Conservation (phyloP, 2,888 invertebrate species). For the Nebria salina region DNA sequence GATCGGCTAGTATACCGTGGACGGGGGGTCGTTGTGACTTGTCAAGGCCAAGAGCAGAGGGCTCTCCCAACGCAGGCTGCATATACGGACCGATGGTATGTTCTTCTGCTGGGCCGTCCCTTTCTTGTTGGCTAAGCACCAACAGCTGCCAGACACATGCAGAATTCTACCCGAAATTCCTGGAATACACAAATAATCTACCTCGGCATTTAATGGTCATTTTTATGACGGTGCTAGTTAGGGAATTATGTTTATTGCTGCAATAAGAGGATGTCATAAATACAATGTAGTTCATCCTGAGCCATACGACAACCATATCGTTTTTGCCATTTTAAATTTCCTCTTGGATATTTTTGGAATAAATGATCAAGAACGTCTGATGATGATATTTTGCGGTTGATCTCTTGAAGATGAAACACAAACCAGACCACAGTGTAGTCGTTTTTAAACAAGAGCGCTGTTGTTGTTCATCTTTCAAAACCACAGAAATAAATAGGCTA, state of each 20-base stretch:
- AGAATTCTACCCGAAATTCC: conserved; percentile 1
- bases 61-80: conserved; percentile 20
- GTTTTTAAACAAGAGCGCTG: not conserved
- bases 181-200: not conserved
- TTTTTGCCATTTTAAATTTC: no score
- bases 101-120: not conserved
- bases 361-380: not conserved
- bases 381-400: not conserved
- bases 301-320: no score
- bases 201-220: not conserved
- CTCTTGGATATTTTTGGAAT: not conserved
- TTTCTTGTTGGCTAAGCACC: not conserved
- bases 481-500: not conserved
- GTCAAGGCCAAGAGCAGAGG: conserved; percentile 46
- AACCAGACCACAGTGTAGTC: not conserved
- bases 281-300: not conserved
- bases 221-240: not conserved
- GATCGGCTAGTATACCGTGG: conserved; percentile 41
- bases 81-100: conserved; percentile 4
- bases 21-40: conserved; percentile 47
- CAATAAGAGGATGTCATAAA: not conserved
- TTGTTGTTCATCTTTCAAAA: not conserved
- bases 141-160: conserved; percentile 12
- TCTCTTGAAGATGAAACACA: not conserved
- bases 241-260: not conserved